Conservation (phyloP, 1,140 invertebrate species). For the Drosophila orosa region DNA sequence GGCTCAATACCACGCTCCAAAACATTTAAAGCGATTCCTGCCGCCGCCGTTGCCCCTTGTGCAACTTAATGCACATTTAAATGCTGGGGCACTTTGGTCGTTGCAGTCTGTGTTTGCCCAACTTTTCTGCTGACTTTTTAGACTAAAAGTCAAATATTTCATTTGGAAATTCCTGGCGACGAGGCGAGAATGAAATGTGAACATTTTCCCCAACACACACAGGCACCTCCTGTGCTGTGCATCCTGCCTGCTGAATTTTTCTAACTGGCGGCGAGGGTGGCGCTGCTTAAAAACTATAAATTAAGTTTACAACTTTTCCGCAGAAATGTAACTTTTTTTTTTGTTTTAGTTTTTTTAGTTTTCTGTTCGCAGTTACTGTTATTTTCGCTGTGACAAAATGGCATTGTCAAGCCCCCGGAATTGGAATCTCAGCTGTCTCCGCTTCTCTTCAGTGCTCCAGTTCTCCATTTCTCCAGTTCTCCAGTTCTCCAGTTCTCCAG, state of each 20-base stretch:
- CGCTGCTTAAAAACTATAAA: slow-evolving; percentile 81
- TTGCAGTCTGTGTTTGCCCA: slow-evolving; percentile 75
- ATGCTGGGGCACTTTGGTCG: slow-evolving; percentile 47
- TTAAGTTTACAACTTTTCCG: slow-evolving; percentile 81
- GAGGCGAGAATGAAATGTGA: slow-evolving; percentile 79
- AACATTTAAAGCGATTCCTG: slow-evolving; percentile 42
- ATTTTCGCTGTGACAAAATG: slow-evolving; percentile 76
- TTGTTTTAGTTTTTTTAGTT: slow-evolving; percentile 7
- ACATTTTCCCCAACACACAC: slow-evolving; percentile 45
- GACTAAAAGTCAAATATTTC: slow-evolving; percentile 81
- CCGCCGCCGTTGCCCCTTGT: too few relatives aligned
- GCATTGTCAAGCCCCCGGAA: slow-evolving; percentile 53
- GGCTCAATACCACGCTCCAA: slow-evolving; percentile 20
- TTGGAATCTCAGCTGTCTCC: slow-evolving; percentile 31
- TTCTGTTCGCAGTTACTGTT: slow-evolving; percentile 40
- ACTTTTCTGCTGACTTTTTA: slow-evolving; percentile 77
- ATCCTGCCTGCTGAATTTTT: slow-evolving; percentile 65
- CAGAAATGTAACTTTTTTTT: slow-evolving; percentile 56
- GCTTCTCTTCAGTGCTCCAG: slow-evolving; percentile 14
- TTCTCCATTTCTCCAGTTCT: slow-evolving; percentile 3
- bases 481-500: too few relatives aligned
- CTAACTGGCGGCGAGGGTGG: slow-evolving; percentile 25
- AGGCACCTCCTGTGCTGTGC: not conserved
- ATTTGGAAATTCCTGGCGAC: slow-evolving; percentile 78
- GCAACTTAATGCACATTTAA: slow-evolving; percentile 65